Conservation (phyloP, 2,113 vertebrate species). For the Alosa alosa region DNA sequence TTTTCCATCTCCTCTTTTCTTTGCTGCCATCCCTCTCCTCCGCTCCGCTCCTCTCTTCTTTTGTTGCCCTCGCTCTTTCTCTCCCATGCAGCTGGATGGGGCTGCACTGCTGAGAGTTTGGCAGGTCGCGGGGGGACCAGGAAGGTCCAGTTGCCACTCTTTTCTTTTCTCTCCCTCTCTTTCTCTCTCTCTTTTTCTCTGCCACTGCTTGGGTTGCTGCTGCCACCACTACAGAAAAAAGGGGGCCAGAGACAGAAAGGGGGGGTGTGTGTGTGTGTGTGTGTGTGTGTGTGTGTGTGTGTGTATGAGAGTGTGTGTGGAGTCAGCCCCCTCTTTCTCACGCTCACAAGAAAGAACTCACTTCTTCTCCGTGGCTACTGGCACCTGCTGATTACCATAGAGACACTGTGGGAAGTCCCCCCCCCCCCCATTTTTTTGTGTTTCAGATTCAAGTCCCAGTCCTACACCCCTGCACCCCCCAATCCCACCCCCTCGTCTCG, state of each 20-base stretch:
- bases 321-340: constrained; percentile 80
- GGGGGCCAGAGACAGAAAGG: constrained; percentile 40
- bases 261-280: constrained; percentile 39
- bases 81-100: constrained; percentile 69
- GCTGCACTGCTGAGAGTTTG: constrained; percentile 58
- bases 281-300: constrained; percentile 19
- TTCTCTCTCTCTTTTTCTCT: constrained; percentile 53
- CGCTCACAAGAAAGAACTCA: constrained; percentile 81
- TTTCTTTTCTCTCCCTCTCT: constrained; percentile 28
- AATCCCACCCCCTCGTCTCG: constrained; percentile 47
- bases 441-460: constrained; percentile 61
- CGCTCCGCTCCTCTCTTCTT: constrained; percentile 51
- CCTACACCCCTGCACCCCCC: not conserved
- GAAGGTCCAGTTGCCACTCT: constrained; percentile 58
- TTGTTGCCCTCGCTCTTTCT: constrained; percentile 56
- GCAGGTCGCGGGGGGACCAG: constrained; percentile 68
- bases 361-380: constrained; percentile 79
- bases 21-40: constrained; percentile 26
- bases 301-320: constrained; percentile 25
- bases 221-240: constrained; percentile 60
- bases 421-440: constrained; percentile 61
- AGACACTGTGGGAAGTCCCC: constrained; percentile 77
- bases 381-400: constrained; percentile 95
- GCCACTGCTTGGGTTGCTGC: constrained; percentile 59
- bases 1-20: constrained; percentile 29